Base-by-base conservation (phyloP, 2,888 invertebrate genomes). In the Dyspetes luteomarginatus region DNA sequence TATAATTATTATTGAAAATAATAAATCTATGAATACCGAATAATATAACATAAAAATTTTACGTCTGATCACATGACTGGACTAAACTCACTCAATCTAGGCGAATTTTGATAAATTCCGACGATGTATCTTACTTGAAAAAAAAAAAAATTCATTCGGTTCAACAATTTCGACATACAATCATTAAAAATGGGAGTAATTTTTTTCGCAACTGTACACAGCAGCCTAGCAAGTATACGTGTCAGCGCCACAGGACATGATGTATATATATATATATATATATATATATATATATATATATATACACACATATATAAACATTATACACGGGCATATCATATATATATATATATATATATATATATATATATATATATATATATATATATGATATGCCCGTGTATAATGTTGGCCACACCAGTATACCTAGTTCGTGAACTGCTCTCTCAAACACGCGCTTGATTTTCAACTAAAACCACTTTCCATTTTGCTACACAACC, bases 401-500 rank as follows among this genome's bases (percentile, higher is more conserved):
- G 68, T 48, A 69, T 69, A 65, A 81, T 74, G 74, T 58, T 74
- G 30, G 74, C 74, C 58, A 71, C 60, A 74, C 60, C 43, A 58
- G 52, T 71, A 55, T 67, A 56, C 22, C 76, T 69, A 65, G 65
- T 71, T 81, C 77, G 81, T 71, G 74, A 74, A 74, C 72, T 79
- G 78, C 69, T 74, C 67, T 60, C 58, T 28, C 58, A 74, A 72
- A 75, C 79, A 72, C 73, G 81, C 80, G 67, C 75, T 78, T 82
- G 83, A 86, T 85, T 86, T 86, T 85, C 81, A 81, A 68, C 81
- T 81, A 83, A 85, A 85, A 86, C 85, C 85, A 85, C 86, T 86
- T 86, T 86, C 86, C 85, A 86, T 85, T 86, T 86, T 85, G 84
- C 82, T 84, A 76, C 72, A 83, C 72, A 73, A 77, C 76, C 75